Percentiles rank a stretch among this genome's conserved stretches.
These are phyloP conservation scores for Palloptera scutellata DNA, from an alignment of 2,888 invertebrate species.

Conservation along the genomic window DNA sequence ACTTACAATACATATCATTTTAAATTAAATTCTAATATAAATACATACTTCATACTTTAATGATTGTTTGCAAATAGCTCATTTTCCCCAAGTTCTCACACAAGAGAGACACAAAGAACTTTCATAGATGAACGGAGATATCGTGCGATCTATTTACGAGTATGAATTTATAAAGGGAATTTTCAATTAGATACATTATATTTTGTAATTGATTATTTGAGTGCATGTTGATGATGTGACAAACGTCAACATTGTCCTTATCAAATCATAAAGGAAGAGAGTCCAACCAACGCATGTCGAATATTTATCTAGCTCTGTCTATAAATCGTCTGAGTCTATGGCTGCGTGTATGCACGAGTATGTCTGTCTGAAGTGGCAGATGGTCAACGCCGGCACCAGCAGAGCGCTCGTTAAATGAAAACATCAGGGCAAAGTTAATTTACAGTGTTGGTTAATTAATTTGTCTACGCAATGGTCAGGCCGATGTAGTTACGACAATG, in stretches of 20 bases:
- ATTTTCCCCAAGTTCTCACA: no score
- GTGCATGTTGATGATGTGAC: constrained; percentile 17
- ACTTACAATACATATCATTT: no score
- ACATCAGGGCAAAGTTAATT: no score
- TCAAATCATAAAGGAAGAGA: constrained; percentile 27
- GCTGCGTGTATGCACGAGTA: neutral
- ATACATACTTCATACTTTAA: no score
- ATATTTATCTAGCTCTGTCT: neutral
- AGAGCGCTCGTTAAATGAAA: no score
- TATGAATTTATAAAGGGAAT: no score
- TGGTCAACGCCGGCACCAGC: neutral
- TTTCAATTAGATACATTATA: constrained; percentile 26
- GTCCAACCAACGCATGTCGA: constrained; percentile 23
- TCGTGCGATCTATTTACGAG: no score
- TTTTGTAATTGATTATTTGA: constrained; percentile 29
- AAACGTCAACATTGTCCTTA: constrained; percentile 30
- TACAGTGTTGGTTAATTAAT: constrained; percentile 24
- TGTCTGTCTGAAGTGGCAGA: neutral
- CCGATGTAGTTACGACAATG: neutral
- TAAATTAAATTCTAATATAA: no score
- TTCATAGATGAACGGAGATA: no score
- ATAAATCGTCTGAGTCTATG: neutral
- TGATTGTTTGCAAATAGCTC: no score
- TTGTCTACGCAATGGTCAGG: constrained; percentile 24
- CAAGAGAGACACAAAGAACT: no score